Evolutionary conservation across 2,113 vertebrate genomes (phyloP), one percentile per base, ranked within the genome.

Genomic region (Laterallus jamaicensis): DNA sequence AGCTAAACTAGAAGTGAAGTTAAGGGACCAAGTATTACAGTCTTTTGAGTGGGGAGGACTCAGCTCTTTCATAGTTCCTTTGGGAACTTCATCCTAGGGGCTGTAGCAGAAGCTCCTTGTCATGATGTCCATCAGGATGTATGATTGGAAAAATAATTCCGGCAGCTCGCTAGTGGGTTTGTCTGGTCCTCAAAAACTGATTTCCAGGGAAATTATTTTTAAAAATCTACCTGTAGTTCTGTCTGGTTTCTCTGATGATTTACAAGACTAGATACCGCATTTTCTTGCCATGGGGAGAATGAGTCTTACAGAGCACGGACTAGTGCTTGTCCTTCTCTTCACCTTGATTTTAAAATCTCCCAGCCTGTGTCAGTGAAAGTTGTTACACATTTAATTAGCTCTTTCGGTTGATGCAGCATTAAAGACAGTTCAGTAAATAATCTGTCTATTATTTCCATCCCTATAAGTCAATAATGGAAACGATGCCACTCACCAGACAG

Each of bases 391-490:
- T 83, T 90, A 90, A 90, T 86, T 86, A 86, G 39, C 22, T 88
- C 7, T 75, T 94, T 86, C 75, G 12, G 50, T 60, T 88, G 60
- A 83, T 49, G 64, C 35, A 84, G 80, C 90, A 15, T 90, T 94
- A 80, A 80, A 88, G 78, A 67, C 50, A 64, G 63, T 63, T 91
- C 62, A 86, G 76, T 88, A 94, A 90, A 96, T 78, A 93, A 68
- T 81, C 70, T 7, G 1, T 60, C 87, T 90, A 71, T 88, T 88
- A 92, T 84, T 96, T 84, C 58, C 50, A 60, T 66, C 44, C 52
- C 73, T 6, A 4, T 78, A 92, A 95, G 54, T 93, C 88, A 95
- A 82, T 90, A 95, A 78, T 25, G 24, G 81, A 94, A 95, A 81
- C 1, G 5, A 71, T 84, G 76, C 31, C 10, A 13, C 39, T 84